Evolutionary conservation across 2,888 invertebrate species (phyloP).

Genomic region (Ochropacha duplaris): DNA sequence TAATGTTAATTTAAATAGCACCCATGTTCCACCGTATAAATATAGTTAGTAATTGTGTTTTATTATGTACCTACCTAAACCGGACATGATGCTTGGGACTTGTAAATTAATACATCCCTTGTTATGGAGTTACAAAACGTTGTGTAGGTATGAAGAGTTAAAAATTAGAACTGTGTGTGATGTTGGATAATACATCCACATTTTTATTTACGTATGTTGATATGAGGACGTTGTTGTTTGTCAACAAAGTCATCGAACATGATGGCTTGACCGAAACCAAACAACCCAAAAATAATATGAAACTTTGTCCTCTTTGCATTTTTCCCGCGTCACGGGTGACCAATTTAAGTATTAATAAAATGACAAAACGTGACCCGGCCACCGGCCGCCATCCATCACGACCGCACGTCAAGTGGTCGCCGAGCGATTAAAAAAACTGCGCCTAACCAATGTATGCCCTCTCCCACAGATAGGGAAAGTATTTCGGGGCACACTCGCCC

Average conservation of each 20-base stretch:
- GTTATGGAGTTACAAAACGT: conserved; percentile 26
- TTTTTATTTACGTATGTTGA: background rate
- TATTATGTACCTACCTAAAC: background rate
- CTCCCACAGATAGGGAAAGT: conserved; percentile 55
- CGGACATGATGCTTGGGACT: conserved; percentile 37
- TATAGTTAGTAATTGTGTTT: background rate
- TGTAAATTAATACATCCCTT: conserved; percentile 45
- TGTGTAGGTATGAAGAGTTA: background rate
- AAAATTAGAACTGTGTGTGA: background rate
- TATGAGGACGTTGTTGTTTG: background rate
- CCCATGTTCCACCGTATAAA: background rate
- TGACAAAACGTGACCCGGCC: conserved; percentile 78
- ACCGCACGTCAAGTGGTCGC: conserved; percentile 73
- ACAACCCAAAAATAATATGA: conserved; percentile 44
- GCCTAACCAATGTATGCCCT: conserved; percentile 62
- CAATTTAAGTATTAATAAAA: conserved; percentile 83
- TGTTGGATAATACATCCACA: background rate
- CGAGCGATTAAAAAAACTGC: conserved; percentile 76
- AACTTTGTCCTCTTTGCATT: conserved; percentile 55
- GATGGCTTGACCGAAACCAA: conserved; percentile 24
- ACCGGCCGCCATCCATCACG: conserved; percentile 74
- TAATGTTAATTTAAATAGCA: background rate
- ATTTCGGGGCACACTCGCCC: conserved; percentile 65
- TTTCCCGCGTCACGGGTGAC: conserved; percentile 71
- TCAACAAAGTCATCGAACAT: background rate